Conservation (phyloP, 1,140 invertebrate species). For the Daktulosphaira vitifoliae region DNA sequence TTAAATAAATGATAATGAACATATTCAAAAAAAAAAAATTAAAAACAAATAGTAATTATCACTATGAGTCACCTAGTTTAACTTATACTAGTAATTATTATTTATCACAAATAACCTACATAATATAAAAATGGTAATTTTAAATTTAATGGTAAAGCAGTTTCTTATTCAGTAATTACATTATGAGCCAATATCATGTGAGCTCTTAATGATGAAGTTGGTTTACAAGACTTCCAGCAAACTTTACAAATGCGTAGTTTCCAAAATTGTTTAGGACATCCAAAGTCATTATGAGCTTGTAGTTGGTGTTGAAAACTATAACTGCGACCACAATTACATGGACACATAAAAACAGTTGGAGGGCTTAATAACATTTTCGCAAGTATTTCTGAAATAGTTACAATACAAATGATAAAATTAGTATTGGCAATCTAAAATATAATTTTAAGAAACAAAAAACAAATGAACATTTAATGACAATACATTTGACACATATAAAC, state of each 20-base stretch:
- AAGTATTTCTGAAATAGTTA: conserved; percentile 8
- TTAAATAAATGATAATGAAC: background rate
- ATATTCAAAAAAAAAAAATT: background rate
- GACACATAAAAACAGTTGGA: conserved; percentile 3
- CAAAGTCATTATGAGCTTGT: conserved; percentile 5
- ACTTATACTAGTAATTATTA: background rate
- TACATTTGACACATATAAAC: too few species aligned
- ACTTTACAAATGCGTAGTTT: conserved; percentile 10
- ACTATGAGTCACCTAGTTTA: conserved; percentile 12
- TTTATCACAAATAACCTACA: too few species aligned
- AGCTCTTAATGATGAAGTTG: background rate
- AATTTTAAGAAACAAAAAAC: too few species aligned
- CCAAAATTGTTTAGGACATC: conserved; percentile 18
- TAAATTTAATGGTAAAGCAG: too few species aligned
- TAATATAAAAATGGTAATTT: background rate
- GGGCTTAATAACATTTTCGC: conserved; percentile 14
- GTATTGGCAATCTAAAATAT: too few species aligned
- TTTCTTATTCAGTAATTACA: background rate
- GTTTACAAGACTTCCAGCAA: conserved; percentile 13
- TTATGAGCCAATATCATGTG: conserved; percentile 20
- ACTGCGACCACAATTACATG: conserved; percentile 1
- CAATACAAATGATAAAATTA: too few species aligned
- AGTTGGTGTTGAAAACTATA: conserved; percentile 21
- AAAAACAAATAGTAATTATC: conserved; percentile 1
- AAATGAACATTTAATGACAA: too few species aligned